Evolutionary conservation across 2,113 vertebrate species (phyloP), one percentile per base, ranked within the genome.

Genomic region (Daboia siamensis): DNA sequence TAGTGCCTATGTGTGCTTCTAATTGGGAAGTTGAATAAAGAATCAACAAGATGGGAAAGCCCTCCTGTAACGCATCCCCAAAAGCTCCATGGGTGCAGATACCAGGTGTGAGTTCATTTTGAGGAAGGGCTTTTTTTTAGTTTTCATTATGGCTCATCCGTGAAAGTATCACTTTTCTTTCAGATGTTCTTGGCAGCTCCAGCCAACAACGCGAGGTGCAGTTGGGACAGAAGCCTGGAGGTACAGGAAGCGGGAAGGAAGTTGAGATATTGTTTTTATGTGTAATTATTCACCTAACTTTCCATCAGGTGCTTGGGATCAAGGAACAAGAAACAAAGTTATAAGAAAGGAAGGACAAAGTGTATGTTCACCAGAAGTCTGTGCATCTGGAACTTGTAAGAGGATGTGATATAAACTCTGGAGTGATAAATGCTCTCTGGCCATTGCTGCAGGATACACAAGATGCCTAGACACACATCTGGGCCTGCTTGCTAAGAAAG

Each of bases 311-410:
- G 91, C 55, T 92, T 88, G 29, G 91, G 92, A 94, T 97, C 95
- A 94, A 90, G 56, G 61, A 91, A 91, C 59, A 64, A 92, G 74
- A 95, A 93, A 87, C 94, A 56, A 80, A 94, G 93, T 94, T 93
- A 93, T 92, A 90, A 29, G 61, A 39, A 96, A 96, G 92, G 90
- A 94, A 80, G 92, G 93, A 95, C 96, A 92, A 33, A 89, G 95
- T 80, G 29, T 0, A 87, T 55, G 15, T 94, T 52, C 39, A 95
- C 93, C 93, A 95, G 17, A 89, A 95, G 95, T 95, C 94, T 95
- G 95, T n/a, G 21, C 4, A 80, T 96, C 97, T 97, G 97, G 97
- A 94, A 96, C 92, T 3, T 97, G 96, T 97, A 96, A 98, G 92
- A 29, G n/a, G 95, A 95, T 89, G 24, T 96, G 96, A 94, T 96